phyloP scores from a whole-genome alignment of 2,797 vertebrate genomes.

The Sebastes matsubarae region DNA sequence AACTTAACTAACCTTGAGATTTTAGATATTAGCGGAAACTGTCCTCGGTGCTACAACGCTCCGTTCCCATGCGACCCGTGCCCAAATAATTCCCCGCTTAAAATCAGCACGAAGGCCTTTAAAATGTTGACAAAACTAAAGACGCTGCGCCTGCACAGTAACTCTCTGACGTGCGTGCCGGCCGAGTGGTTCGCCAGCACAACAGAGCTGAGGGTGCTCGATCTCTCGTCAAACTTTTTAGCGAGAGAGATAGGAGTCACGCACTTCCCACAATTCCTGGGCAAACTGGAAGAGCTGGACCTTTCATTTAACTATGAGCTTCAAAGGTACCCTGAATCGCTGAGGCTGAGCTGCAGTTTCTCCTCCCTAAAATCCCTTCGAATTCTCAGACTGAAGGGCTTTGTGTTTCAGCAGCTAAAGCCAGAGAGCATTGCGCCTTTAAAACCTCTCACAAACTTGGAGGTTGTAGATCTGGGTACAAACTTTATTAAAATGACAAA shows the following conservation, averaged over 20 bases:
- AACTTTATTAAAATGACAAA: slow-evolving; percentile 95
- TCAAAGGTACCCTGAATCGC: slow-evolving; percentile 83
- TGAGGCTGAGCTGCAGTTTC: slow-evolving; percentile 84
- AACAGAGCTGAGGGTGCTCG: slow-evolving; percentile 84
- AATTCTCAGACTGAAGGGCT: slow-evolving; percentile 87
- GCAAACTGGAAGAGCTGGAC: slow-evolving; percentile 87
- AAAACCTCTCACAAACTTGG: slow-evolving; percentile 80
- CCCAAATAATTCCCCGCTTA: slow-evolving; percentile 76
- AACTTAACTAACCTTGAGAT: slow-evolving; percentile 87
- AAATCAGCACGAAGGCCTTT: slow-evolving; percentile 85
- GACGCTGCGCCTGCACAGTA: slow-evolving; percentile 89
- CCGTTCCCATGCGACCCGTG: slow-evolving; percentile 92
- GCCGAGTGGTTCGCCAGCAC: slow-evolving; percentile 85
- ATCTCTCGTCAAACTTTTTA: slow-evolving; percentile 93
- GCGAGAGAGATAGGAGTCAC: slow-evolving; percentile 83
- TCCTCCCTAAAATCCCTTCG: slow-evolving; percentile 83
- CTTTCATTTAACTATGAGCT: slow-evolving; percentile 94
- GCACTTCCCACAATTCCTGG: slow-evolving; percentile 83
- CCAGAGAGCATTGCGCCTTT: slow-evolving; percentile 78
- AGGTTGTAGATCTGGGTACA: slow-evolving; percentile 91
- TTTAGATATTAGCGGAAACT: slow-evolving; percentile 95
- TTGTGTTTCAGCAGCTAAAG: slow-evolving; percentile 90
- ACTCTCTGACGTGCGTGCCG: slow-evolving; percentile 86
- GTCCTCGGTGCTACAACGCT: slow-evolving; percentile 93
- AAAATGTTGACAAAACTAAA: slow-evolving; percentile 83